Evolutionary conservation across 2,113 vertebrate genomes (phyloP).

Genomic region (Oreamnos americanus): DNA sequence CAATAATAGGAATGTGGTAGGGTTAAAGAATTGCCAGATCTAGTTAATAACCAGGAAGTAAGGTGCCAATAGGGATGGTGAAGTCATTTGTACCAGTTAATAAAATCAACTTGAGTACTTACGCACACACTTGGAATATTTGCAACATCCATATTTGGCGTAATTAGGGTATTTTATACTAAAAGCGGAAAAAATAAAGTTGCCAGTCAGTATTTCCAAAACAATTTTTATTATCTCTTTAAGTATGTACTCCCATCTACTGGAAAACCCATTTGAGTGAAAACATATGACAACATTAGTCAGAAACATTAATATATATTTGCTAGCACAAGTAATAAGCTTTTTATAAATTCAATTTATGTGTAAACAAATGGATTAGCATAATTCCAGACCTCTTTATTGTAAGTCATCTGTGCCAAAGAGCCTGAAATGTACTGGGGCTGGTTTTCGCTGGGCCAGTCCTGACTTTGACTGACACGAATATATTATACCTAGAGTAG

Average conservation of each 20-base stretch:
- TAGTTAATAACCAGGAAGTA: background rate
- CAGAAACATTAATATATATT: background rate
- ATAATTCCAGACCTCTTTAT: background rate
- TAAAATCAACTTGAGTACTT: constrained; percentile 5
- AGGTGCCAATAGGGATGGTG: background rate
- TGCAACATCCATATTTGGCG: background rate
- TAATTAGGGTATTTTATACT: background rate
- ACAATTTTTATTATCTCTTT: background rate
- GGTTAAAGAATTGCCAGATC: background rate
- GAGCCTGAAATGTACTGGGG: background rate
- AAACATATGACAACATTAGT: background rate
- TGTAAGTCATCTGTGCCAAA: background rate
- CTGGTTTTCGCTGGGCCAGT: background rate
- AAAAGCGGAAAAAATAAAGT: background rate
- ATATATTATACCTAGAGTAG: background rate
- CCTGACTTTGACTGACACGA: background rate
- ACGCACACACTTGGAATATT: background rate
- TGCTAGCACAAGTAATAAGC: background rate
- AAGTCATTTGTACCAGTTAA: constrained; percentile 2
- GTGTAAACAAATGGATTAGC: background rate
- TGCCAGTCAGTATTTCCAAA: constrained; percentile 3
- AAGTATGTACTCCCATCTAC: background rate
- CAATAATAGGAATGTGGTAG: background rate
- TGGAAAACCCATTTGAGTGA: background rate
- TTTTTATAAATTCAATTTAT: background rate